Percentiles rank a stretch among this genome's conserved stretches.
Evolutionary conservation across 1,140 invertebrate genomes (phyloP).

Genomic region (Papilio glaucus): DNA sequence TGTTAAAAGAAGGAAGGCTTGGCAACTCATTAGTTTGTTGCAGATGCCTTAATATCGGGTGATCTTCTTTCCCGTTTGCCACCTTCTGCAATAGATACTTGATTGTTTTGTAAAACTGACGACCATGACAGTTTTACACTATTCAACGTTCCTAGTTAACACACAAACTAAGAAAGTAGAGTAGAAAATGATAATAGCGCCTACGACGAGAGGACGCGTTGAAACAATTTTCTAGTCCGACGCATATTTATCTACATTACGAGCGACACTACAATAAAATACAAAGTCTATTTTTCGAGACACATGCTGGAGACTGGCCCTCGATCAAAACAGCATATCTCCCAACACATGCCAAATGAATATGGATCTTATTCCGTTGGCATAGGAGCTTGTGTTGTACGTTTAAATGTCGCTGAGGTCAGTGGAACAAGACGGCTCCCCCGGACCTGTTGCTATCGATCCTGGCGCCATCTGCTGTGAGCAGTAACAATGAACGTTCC

Average conservation of each 20-base stretch:
- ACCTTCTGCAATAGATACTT: not conserved
- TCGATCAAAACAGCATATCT: constrained; percentile 24
- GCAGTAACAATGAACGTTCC: constrained; percentile 41
- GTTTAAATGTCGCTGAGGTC: constrained; percentile 43
- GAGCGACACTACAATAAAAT: constrained; percentile 42
- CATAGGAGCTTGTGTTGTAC: constrained; percentile 35
- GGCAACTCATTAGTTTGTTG: too few relatives aligned
- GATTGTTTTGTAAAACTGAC: too few relatives aligned
- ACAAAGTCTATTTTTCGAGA: constrained; percentile 42
- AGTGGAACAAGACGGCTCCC: constrained; percentile 47
- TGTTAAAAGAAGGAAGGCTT: too few relatives aligned
- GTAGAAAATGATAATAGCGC: constrained; percentile 31
- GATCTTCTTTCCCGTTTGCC: too few relatives aligned
- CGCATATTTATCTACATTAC: constrained; percentile 51
- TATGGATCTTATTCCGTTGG: constrained; percentile 28
- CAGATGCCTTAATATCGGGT: too few relatives aligned
- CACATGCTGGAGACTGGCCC: constrained; percentile 44
- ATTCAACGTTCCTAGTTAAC: not conserved
- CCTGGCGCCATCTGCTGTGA: constrained; percentile 50
- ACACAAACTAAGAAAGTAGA: not conserved
- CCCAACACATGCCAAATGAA: constrained; percentile 16
- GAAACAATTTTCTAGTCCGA: constrained; percentile 50
- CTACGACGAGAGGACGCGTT: constrained; percentile 41
- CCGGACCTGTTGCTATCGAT: constrained; percentile 52
- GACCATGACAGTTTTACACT: too few relatives aligned